Base-by-base conservation (phyloP, 2,888 invertebrate genomes). In the Morpho achilles region DNA sequence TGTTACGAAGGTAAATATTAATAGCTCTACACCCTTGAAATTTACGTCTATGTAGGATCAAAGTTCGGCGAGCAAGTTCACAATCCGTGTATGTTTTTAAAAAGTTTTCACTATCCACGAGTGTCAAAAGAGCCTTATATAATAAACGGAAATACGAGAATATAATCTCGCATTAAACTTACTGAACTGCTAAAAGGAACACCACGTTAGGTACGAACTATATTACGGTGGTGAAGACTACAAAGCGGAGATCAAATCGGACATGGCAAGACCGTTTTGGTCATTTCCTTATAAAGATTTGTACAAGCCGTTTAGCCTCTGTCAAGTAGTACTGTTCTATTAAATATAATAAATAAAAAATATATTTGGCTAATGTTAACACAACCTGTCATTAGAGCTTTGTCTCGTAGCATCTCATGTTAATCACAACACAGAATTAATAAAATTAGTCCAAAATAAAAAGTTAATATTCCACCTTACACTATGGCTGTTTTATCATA, bases 201-300 rank as follows among this genome's bases (percentile, higher is more conserved):
- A 77, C 75, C 74, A 74, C 70, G 60, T 67, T 68, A 66, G 64
- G 63, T 63, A 70, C 56, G 41, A 67, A 41, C 67, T 73, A 74
- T 69, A 67, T 64, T 68, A 66, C 72, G 71, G 64, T 66, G 67
- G 57, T 63, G 65, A 63, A 64, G 70, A 82, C 83, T 85, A 85
- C 79, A 72, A 80, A 82, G 84, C 83, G 82, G 85, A 88, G 84
- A 87, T 86, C 84, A 86, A 85, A 82, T 81, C 67, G 80, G 79
- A 83, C 82, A 83, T 86, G 87, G 85, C 86, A 81, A 80, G 80
- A 85, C 83, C 81, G 61, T 67, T 67, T 60, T 59, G 80, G 83
- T 81, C 81, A 72, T 67, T 73, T 75, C 74, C 65, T 73, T 72
- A 76, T 77, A 69, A 67, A 76, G 69, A 73, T 73, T 88, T 87